Conservation (phyloP, 2,888 invertebrate species). For the Stictocephala bisonia region DNA sequence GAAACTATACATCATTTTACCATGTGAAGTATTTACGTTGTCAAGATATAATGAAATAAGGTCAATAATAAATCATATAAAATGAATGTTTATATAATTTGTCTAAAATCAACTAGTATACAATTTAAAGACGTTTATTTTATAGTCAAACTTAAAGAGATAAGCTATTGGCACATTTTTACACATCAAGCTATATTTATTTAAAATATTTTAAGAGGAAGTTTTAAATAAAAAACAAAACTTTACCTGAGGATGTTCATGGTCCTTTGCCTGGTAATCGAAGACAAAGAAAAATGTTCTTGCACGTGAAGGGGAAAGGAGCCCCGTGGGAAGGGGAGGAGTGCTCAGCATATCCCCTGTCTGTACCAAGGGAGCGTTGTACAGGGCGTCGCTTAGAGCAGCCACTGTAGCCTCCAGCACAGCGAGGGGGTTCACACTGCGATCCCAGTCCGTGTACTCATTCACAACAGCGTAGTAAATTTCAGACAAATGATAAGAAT, state of each 20-base stretch:
- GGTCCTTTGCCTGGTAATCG: constrained; percentile 89
- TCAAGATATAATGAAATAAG: too few species aligned
- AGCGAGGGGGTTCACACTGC: constrained; percentile 88
- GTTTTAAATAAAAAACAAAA: background rate
- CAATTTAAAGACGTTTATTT: too few species aligned
- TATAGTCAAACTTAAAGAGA: too few species aligned
- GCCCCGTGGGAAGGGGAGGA: constrained; percentile 61
- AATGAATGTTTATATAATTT: too few species aligned
- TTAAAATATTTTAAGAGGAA: constrained; percentile 14
- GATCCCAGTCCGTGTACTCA: constrained; percentile 98
- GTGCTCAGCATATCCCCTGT: constrained; percentile 85
- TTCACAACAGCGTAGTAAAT: constrained; percentile 93
- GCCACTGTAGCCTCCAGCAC: constrained; percentile 89
- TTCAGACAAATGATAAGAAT: constrained; percentile 94
- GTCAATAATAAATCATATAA: too few species aligned
- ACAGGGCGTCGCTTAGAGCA: constrained; percentile 92
- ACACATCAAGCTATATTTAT: too few species aligned
- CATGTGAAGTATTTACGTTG: too few species aligned
- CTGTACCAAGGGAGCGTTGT: constrained; percentile 89
- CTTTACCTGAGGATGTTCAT: constrained; percentile 84
- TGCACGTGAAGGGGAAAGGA: constrained; percentile 60
- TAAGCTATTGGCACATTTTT: too few species aligned
- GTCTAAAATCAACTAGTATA: too few species aligned
- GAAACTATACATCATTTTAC: too few species aligned
- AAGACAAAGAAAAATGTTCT: constrained; percentile 91